Base-by-base conservation (phyloP, 2,113 vertebrate genomes). In the Struthidea cinerea region DNA sequence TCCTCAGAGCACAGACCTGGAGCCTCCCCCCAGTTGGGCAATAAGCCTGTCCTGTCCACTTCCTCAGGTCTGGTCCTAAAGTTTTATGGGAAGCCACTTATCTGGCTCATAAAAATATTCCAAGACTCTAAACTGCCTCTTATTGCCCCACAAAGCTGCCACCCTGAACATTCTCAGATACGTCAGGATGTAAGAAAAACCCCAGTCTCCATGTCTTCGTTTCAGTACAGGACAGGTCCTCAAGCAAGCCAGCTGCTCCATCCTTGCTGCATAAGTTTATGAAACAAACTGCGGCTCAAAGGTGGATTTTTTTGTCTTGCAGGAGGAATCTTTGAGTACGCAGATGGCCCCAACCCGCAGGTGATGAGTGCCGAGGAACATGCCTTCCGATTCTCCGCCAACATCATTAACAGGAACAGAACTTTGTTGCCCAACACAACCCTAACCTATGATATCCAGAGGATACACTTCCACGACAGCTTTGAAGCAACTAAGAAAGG, bases 381-480 rank as follows among this genome's bases (percentile, higher is more conserved):
- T 46, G 99, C 99, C 93, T 99, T 99, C 97, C 98, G 99, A 90
- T 99, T 99, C 97, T 99, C 99, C 16, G 99, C 99, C 96, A 99
- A 99, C 93, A 99, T 99, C 94, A 99, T 99, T 95, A 99, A 99
- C 97, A 98, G 99, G 96, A 99, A 99, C 97, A 98, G 99, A 89
- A 99, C 99, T 55, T 95, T 99, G 96, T 80, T 99, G 97, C 99
- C 99, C 84, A 99, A 99, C 97, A 99, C 99, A 23, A 99, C 99
- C 22, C 95, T 99, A 63, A 99, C 99, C 50, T 99, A 99, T 8
- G 99, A 99, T 97, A 99, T 99, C 96, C 99, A 99, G 98, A 98
- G 99, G 98, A 99, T 99, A 97, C 99, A 99, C 97, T 99, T 99
- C 97, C 99, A 99, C 3, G 99, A 99, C 98, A 99, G 99, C 97